A percentile compares a stretch with the other conserved stretches of the same genome.
phyloP scores from a whole-genome alignment of 2,888 invertebrate species.

The Heliconius hortense region DNA sequence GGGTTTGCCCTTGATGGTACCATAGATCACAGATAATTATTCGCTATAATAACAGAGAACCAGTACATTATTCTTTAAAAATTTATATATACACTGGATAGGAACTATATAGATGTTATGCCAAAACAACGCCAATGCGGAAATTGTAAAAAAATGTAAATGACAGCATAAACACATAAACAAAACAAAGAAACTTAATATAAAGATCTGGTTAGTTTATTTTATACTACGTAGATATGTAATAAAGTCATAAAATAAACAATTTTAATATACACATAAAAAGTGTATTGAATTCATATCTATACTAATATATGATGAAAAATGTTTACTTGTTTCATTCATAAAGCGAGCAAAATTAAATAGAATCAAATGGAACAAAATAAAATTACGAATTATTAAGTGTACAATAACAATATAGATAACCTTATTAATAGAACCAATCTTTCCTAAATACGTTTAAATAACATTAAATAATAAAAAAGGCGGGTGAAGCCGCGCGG shows the following conservation, averaged over 20 bases:
- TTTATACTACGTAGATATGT: neutral
- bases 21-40: slow-evolving; percentile 23
- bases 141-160: neutral
- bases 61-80: neutral
- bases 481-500: too few relatives aligned
- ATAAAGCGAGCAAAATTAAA: too few relatives aligned
- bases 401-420: too few relatives aligned
- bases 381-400: too few relatives aligned
- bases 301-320: too few relatives aligned
- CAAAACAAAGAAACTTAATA: neutral
- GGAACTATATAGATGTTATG: neutral
- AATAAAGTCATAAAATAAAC: neutral
- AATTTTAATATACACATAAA: too few relatives aligned
- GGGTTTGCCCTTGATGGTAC: slow-evolving; percentile 19
- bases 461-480: too few relatives aligned
- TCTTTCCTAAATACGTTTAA: too few relatives aligned
- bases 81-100: neutral
- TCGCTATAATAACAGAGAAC: slow-evolving; percentile 21
- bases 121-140: neutral
- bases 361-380: too few relatives aligned
- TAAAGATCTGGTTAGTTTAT: neutral
- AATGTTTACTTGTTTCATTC: too few relatives aligned
- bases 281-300: too few relatives aligned
- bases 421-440: too few relatives aligned
- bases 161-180: neutral